Percentiles rank a stretch among this genome's conserved stretches.
phyloP scores from a whole-genome alignment of 1,140 invertebrate species.

The Heliconius nattereri region DNA sequence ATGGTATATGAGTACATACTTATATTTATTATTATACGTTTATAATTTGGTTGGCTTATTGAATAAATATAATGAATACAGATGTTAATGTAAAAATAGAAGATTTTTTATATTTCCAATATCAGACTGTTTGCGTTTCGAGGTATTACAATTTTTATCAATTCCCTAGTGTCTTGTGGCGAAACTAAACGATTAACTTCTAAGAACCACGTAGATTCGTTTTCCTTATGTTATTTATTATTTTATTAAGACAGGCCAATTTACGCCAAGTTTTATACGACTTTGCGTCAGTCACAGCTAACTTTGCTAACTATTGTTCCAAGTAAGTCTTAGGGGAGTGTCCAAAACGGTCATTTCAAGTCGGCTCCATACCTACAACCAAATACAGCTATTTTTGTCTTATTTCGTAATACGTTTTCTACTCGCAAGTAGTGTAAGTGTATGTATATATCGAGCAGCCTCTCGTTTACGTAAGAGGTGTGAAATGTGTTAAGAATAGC shows the following conservation, averaged over 20 bases:
- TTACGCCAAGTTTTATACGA: not conserved
- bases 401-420: not conserved
- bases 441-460: not conserved
- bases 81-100: no score
- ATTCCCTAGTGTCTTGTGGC: not conserved
- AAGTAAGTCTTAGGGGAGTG: not conserved
- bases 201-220: not conserved
- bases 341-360: not conserved
- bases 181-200: not conserved
- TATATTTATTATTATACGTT: not conserved
- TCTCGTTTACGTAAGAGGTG: slow-evolving; percentile 39
- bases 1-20: not conserved
- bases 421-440: not conserved
- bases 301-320: not conserved
- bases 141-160: not conserved
- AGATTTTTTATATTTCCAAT: no score
- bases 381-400: slow-evolving; percentile 9
- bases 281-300: not conserved
- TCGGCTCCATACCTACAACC: not conserved
- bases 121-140: no score
- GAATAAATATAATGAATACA: no score
- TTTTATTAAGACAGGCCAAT: no score
- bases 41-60: no score
- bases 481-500: slow-evolving; percentile 33
- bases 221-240: no score